Base-by-base conservation (phyloP, 2,888 invertebrate species). In the Anagyrus pseudococci region DNA sequence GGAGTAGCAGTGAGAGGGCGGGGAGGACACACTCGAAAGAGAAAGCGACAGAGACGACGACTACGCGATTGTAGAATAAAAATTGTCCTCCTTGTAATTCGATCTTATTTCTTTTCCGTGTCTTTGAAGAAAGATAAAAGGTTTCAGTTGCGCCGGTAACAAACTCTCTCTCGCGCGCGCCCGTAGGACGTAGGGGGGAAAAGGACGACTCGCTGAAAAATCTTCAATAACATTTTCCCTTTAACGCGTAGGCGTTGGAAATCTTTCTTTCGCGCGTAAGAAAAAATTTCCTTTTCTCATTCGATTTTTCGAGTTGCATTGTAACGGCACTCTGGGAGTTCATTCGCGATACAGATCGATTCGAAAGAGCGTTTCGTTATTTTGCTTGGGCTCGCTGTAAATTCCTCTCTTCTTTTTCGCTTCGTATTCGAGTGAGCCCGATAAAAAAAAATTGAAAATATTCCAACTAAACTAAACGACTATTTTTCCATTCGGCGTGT, bases 111-210 rank as follows among this genome's bases (percentile, higher is more conserved):
- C 40, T 48, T 29, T 53, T n/a, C 19, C 49, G 20, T 23, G 41
- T 33, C 60, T 60, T 55, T 55, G 50, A 61, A 44, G 56, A 13
- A 43, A 26, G 61, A 56, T 50, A 56, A 50, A 61, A 61, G 56
- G 50, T 44, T 61, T 56, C 40, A 54, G 54, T 54, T 49, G 23
- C 46, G 22, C 49, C 41, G 20, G 50, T 50, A 58, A 58, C 49
- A 33, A 50, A 58, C 15, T 29, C 29, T 43, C 20, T 17, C 4
- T 33, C 7, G 33, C n/a, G 29, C 17, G 15, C 17, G 43, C 4
- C 10, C 10, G 48, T 22, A 7, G 26, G 17, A 22, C n/a, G n/a
- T 2, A 25, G 15, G 40, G 17, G 22, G 22, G 25, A 54, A 54
- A 54, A 60, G n/a, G n/a, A n/a, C n/a, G n/a, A n/a, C n/a, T n/a